A percentile compares a stretch with the other conserved stretches of the same genome.
phyloP scores from a whole-genome alignment of 2,797 vertebrate species.

The Emydoidea blandingii region DNA sequence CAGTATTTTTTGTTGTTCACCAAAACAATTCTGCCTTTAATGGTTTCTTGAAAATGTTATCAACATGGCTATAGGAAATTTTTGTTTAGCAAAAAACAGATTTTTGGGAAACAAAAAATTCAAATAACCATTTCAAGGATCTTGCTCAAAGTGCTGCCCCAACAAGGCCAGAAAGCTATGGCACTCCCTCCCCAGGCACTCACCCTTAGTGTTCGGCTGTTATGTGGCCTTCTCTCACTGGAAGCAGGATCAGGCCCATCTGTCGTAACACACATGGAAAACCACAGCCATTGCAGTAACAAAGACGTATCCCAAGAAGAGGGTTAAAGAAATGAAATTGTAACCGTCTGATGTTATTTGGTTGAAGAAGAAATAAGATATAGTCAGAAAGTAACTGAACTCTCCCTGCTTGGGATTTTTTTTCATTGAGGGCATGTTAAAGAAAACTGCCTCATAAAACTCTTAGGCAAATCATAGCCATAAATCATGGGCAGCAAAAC shows the following conservation, averaged over 20 bases:
- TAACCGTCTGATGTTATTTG: slow-evolving; percentile 48
- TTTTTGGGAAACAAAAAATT: neutral
- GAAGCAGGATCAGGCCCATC: neutral
- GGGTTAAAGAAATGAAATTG: slow-evolving; percentile 33
- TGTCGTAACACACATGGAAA: neutral
- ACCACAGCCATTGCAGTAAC: neutral
- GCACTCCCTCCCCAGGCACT: neutral
- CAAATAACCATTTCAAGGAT: neutral
- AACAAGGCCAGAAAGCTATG: neutral
- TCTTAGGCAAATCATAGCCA: slow-evolving; percentile 78
- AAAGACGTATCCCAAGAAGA: neutral
- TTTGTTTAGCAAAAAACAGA: neutral
- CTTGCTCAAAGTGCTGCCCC: neutral
- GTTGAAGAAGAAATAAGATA: slow-evolving; percentile 61
- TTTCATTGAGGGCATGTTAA: slow-evolving; percentile 66
- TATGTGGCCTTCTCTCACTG: neutral
- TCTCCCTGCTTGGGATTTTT: slow-evolving; percentile 65
- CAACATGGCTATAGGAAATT: neutral
- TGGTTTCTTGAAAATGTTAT: neutral
- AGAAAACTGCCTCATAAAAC: slow-evolving; percentile 78
- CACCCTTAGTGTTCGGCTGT: neutral
- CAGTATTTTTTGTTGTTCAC: neutral
- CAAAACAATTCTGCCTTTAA: neutral
- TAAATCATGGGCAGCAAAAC: slow-evolving; percentile 77
- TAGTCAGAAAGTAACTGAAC: slow-evolving; percentile 60